Percentiles rank a stretch among this genome's conserved stretches.
phyloP scores from a whole-genome alignment of 2,113 vertebrate species.

The Tenrec ecaudatus region DNA sequence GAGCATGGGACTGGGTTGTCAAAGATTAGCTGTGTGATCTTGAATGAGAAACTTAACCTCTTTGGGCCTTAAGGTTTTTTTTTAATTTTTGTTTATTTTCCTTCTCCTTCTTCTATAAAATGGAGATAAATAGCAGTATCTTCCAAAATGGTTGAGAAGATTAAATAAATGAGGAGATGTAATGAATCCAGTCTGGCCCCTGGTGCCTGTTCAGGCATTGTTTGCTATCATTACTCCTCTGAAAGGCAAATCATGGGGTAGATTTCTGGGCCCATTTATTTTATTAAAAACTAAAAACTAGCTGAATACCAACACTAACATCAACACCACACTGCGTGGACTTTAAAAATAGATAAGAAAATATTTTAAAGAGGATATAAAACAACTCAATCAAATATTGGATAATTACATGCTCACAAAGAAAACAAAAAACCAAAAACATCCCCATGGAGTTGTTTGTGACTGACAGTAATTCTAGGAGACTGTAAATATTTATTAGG shows the following conservation, averaged over 20 bases:
- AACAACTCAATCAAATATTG: background rate
- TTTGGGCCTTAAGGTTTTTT: background rate
- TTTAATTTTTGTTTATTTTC: background rate
- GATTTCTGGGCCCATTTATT: background rate
- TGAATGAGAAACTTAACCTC: background rate
- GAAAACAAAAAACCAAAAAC: background rate
- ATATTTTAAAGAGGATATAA: background rate
- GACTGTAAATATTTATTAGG: no score
- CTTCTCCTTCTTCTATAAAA: background rate
- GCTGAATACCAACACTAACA: background rate
- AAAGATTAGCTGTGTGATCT: fast-evolving
- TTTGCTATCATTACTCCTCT: fast-evolving
- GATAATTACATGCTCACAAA: fast-evolving
- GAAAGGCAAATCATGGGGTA: background rate
- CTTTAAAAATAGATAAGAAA: background rate
- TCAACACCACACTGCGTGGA: fast-evolving
- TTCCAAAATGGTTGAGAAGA: fast-evolving
- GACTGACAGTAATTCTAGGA: no score
- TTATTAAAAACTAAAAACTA: background rate
- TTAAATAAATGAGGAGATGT: fast-evolving
- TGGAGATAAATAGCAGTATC: background rate
- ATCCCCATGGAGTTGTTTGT: no score
- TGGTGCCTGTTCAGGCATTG: fast-evolving
- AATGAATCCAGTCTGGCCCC: fast-evolving
- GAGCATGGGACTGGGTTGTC: background rate